Conservation (phyloP, 2,797 vertebrate species). For the Apogon talboti region DNA sequence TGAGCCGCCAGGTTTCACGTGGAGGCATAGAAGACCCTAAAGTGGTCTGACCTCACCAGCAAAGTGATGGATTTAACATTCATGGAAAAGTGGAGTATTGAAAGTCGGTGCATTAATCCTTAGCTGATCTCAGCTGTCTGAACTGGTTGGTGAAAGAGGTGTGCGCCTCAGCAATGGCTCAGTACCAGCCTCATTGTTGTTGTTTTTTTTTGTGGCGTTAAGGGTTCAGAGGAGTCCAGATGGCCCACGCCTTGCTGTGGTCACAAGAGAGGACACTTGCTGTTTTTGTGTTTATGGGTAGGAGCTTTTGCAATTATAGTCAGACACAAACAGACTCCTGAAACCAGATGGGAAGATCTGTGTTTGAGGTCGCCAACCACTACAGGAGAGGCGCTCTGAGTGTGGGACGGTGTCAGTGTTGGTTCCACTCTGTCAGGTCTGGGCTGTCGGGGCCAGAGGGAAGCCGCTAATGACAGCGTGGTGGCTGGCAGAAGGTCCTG, state of each 20-base stretch:
- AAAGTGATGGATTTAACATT: constrained; percentile 52
- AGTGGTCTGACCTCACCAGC: constrained; percentile 39
- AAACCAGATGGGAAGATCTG: constrained; percentile 43
- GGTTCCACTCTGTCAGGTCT: constrained; percentile 64
- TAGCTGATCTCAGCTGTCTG: constrained; percentile 21
- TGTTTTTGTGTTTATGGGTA: constrained; percentile 61
- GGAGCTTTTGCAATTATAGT: constrained; percentile 51
- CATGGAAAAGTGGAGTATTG: constrained; percentile 51
- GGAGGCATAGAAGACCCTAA: constrained; percentile 57
- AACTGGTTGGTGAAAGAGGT: constrained; percentile 28
- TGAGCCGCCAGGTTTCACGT: constrained; percentile 56
- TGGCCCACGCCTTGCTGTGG: constrained; percentile 74
- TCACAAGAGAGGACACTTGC: constrained; percentile 50
- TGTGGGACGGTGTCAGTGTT: constrained; percentile 45
- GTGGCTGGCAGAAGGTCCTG: constrained; percentile 67
- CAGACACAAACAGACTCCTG: constrained; percentile 43
- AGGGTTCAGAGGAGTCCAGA: constrained; percentile 64
- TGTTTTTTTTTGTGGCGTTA: constrained; percentile 24
- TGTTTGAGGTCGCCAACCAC: too few species aligned
- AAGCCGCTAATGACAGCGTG: constrained; percentile 76
- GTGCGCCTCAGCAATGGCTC: constrained; percentile 20
- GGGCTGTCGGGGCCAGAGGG: constrained; percentile 36
- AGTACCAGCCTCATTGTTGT: constrained; percentile 44
- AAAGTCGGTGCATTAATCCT: constrained; percentile 23
- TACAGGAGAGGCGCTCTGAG: constrained; percentile 5